These are phyloP conservation scores for Cyclopterus lumpus DNA, from an alignment of 2,797 vertebrate genomes.

Conservation along the genomic window DNA sequence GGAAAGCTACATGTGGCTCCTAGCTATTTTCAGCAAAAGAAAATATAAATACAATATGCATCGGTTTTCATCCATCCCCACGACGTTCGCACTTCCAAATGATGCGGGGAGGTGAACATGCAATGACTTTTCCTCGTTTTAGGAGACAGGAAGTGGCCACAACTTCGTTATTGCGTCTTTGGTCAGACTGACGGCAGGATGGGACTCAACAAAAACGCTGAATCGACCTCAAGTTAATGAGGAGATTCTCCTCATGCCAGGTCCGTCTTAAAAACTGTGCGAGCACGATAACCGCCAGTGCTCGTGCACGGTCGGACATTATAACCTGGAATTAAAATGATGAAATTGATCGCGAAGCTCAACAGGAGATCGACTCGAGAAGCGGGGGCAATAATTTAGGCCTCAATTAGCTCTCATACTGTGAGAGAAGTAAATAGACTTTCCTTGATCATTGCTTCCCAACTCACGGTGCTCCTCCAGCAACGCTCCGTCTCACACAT, in stretches of 20 bases:
- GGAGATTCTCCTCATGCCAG: neutral
- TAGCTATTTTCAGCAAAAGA: no score
- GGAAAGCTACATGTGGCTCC: no score
- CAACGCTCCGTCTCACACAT: neutral
- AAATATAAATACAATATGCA: no score
- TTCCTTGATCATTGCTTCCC: slow-evolving; percentile 15
- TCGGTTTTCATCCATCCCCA: neutral
- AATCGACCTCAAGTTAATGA: neutral
- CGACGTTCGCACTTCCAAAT: neutral
- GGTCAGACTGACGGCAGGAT: neutral
- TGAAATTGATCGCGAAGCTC: slow-evolving; percentile 4
- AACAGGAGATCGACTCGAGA: neutral
- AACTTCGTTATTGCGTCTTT: neutral
- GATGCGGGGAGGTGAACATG: neutral
- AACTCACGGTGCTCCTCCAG: slow-evolving; percentile 1
- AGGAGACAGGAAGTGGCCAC: neutral
- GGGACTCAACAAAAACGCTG: no score
- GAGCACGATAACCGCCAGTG: neutral
- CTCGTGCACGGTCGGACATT: slow-evolving; percentile 1
- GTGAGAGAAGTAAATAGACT: slow-evolving; percentile 6
- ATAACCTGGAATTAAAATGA: slow-evolving; percentile 15
- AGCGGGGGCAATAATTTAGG: neutral
- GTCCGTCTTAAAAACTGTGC: neutral
- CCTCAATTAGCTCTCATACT: slow-evolving; percentile 30
- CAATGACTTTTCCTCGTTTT: neutral